Evolutionary conservation across 2,797 vertebrate genomes (phyloP).

Genomic region (Columba guinea): DNA sequence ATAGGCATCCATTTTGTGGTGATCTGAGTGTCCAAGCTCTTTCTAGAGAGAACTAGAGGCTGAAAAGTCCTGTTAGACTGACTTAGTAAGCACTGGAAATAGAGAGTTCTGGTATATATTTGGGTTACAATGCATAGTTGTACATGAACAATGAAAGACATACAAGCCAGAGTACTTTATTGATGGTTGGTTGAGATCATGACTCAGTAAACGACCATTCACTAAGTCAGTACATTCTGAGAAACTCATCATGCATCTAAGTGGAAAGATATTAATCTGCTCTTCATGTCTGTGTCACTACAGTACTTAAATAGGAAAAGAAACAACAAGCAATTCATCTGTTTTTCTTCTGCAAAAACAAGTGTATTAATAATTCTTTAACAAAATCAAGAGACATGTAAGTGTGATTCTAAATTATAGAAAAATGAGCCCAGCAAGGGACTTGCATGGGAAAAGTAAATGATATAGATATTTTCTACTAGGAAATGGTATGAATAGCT

Average conservation of each 20-base stretch:
- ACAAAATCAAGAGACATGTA: background rate
- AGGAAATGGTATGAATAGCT: background rate
- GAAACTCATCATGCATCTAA: background rate
- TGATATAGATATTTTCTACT: background rate
- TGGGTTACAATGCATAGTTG: background rate
- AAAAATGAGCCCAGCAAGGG: background rate
- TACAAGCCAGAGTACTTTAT: background rate
- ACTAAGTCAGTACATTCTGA: background rate
- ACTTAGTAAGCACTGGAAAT: background rate
- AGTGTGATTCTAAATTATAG: background rate
- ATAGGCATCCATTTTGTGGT: background rate
- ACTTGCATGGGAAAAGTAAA: background rate
- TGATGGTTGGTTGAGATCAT: background rate
- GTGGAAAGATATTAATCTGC: background rate
- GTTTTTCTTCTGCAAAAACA: background rate
- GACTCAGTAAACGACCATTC: background rate
- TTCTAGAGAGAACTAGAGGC: background rate
- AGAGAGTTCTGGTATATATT: background rate
- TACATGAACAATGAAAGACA: background rate
- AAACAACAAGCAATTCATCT: background rate
- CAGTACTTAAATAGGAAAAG: background rate
- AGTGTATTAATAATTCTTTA: background rate
- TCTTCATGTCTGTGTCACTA: accelerated
- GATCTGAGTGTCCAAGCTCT: background rate
- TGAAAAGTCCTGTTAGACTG: background rate